Percentiles rank a stretch among this genome's conserved stretches.
These are phyloP conservation scores for Hylaeus volcanicus DNA, from an alignment of 1,140 invertebrate species.

Conservation along the genomic window DNA sequence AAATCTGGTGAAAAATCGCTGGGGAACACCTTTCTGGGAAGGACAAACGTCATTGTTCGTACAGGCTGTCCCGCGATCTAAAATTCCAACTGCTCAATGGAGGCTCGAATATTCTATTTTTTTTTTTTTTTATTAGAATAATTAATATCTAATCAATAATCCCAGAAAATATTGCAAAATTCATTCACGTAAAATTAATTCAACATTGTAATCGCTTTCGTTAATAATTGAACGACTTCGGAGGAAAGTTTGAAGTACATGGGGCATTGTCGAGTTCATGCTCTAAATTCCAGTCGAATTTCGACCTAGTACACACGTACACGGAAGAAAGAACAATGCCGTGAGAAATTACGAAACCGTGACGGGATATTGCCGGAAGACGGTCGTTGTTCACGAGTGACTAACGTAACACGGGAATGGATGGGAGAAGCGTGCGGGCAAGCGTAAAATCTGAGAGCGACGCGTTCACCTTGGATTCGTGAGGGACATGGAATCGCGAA, in stretches of 20 bases:
- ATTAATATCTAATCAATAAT: no score
- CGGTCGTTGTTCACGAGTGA: conserved; percentile 22
- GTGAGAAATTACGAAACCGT: neutral
- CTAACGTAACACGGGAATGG: conserved; percentile 12
- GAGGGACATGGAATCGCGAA: conserved; percentile 19
- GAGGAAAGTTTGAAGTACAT: neutral
- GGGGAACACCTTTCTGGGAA: no score
- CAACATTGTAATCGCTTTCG: no score
- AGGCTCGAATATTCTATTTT: no score
- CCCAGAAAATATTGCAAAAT: no score
- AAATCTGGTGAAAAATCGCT: neutral
- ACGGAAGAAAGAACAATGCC: neutral
- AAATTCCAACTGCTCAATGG: no score
- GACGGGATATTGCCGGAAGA: conserved; percentile 31
- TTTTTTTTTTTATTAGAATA: no score
- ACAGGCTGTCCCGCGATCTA: no score
- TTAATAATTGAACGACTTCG: no score
- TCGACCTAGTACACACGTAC: neutral
- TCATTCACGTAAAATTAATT: no score
- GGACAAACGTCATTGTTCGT: no score
- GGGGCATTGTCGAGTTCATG: no score
- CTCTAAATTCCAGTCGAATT: neutral
- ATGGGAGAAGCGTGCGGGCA: neutral
- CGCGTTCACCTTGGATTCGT: conserved; percentile 32
- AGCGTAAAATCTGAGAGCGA: conserved; percentile 25